These are phyloP conservation scores for Pammene aurita DNA, from an alignment of 2,888 invertebrate genomes.

Conservation along the genomic window DNA sequence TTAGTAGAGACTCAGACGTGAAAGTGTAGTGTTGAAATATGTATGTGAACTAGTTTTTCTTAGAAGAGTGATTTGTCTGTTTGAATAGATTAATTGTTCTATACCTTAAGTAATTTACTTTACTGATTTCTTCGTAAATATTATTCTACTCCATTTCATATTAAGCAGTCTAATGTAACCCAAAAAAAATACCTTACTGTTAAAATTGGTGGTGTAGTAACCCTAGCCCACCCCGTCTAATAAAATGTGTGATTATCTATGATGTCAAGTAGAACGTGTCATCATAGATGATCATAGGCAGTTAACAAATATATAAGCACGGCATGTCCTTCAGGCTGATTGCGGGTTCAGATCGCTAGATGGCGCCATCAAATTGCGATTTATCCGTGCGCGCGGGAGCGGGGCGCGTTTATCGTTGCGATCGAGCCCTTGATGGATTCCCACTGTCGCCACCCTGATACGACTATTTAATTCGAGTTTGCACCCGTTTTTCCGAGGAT, in stretches of 20 bases:
- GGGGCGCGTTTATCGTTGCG: constrained; percentile 60
- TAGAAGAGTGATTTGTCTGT: constrained; percentile 5
- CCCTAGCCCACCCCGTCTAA: constrained; percentile 14
- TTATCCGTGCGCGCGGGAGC: constrained; percentile 58
- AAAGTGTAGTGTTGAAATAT: neutral
- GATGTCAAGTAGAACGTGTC: constrained; percentile 22
- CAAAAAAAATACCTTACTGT: neutral
- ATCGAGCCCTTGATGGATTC: constrained; percentile 74
- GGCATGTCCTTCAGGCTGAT: constrained; percentile 35
- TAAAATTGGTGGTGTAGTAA: neutral
- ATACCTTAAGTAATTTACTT: no score
- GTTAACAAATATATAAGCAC: constrained; percentile 26
- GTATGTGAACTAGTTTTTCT: constrained; percentile 1
- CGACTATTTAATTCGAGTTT: constrained; percentile 78
- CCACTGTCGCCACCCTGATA: constrained; percentile 70
- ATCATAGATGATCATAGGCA: constrained; percentile 22
- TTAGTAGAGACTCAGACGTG: constrained; percentile 3
- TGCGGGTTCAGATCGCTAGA: constrained; percentile 45
- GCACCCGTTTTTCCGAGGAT: constrained; percentile 67
- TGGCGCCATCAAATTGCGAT: constrained; percentile 69
- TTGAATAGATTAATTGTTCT: neutral
- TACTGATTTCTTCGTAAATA: neutral
- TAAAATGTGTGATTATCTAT: no score
- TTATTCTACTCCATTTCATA: neutral
- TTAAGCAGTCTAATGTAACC: neutral